Evolutionary conservation across 2,888 invertebrate species (phyloP).

Genomic region (Apodemia hepburni): DNA sequence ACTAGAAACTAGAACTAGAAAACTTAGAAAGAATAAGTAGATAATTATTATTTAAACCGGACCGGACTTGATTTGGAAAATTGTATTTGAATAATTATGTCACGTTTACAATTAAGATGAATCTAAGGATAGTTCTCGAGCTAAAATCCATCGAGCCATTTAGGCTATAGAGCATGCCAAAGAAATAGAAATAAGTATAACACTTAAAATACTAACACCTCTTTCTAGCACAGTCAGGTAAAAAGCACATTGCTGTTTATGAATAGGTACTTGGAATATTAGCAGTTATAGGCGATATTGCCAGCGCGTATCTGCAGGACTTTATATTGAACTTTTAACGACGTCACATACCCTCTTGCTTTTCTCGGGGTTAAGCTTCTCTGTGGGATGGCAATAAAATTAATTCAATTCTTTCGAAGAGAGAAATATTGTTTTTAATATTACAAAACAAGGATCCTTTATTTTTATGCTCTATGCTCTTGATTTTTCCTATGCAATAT

Average conservation of each 20-base stretch:
- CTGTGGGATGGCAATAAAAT: constrained; percentile 4
- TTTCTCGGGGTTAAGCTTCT: neutral
- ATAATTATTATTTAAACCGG: too few species aligned
- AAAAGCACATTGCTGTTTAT: neutral
- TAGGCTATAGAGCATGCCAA: too few species aligned
- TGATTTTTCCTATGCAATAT: neutral
- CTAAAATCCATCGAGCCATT: too few species aligned
- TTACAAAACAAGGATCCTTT: neutral
- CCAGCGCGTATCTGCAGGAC: neutral
- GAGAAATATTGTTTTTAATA: neutral
- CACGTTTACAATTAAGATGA: too few species aligned
- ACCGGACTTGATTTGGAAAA: too few species aligned
- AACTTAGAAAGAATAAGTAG: too few species aligned
- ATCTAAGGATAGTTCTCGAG: too few species aligned
- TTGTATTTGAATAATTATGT: too few species aligned
- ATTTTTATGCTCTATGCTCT: neutral
- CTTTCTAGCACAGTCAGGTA: too few species aligned
- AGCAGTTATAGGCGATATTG: constrained; percentile 8
- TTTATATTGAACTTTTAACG: constrained; percentile 9
- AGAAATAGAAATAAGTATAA: too few species aligned
- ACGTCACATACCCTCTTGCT: constrained; percentile 3
- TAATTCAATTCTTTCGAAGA: neutral
- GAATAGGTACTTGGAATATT: constrained; percentile 4
- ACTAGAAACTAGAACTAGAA: too few species aligned
- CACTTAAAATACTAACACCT: too few species aligned